Evolutionary conservation across 2,113 vertebrate genomes (phyloP).

Genomic region (Vimba vimba): DNA sequence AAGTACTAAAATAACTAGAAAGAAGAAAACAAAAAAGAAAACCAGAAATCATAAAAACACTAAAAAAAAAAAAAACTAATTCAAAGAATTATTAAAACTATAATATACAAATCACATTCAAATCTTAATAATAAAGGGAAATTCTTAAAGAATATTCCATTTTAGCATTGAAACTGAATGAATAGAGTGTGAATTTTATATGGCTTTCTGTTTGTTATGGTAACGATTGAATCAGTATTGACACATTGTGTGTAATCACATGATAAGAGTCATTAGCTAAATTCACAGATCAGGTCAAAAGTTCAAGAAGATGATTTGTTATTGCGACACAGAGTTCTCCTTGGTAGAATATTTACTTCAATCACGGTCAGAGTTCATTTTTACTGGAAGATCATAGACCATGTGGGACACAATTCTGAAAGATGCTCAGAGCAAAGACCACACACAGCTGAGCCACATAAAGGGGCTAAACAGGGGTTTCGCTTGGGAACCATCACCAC

Average conservation of each 20-base stretch:
- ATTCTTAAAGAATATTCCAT: neutral
- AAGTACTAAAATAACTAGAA: neutral
- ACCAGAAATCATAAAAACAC: neutral
- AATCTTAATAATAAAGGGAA: neutral
- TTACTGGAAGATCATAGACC: slow-evolving; percentile 20
- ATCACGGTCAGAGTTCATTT: slow-evolving; percentile 21
- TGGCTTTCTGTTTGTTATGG: slow-evolving; percentile 5
- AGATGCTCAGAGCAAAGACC: slow-evolving; percentile 37
- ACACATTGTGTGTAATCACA: slow-evolving; percentile 4
- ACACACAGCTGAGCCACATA: slow-evolving; percentile 39
- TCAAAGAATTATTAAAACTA: neutral
- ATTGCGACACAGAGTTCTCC: neutral
- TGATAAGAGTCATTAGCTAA: slow-evolving; percentile 24
- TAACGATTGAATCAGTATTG: neutral
- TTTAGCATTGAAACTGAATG: neutral
- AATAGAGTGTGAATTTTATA: neutral
- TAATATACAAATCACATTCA: neutral
- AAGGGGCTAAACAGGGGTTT: neutral
- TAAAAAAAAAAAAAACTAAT: neutral
- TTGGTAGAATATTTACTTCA: slow-evolving; percentile 30
- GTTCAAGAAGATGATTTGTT: slow-evolving; percentile 12
- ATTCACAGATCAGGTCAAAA: neutral
- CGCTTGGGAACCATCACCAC: slow-evolving; percentile 30
- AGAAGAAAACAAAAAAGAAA: neutral
- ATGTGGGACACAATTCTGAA: slow-evolving; percentile 6